phyloP scores from a whole-genome alignment of 2,797 vertebrate genomes.

The Sebastes baramenuke region DNA sequence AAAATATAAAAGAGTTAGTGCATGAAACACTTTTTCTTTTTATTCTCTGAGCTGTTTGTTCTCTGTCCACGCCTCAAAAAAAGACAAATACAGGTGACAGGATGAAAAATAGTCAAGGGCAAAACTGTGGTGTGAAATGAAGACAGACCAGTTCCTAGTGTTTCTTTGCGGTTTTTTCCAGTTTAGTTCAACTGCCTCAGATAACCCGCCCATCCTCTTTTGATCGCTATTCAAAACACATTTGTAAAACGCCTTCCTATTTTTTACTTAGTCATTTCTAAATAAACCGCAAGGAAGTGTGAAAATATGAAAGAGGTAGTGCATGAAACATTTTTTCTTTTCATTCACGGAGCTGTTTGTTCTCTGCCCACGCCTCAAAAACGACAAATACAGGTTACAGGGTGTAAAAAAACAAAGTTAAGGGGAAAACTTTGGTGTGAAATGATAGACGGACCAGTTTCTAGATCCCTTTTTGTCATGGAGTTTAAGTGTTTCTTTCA shows the following conservation, averaged over 20 bases:
- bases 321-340: no score
- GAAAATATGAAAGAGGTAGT: no score
- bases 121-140: background rate
- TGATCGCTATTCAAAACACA: background rate
- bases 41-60: background rate
- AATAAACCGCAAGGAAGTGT: no score
- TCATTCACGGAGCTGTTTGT: no score
- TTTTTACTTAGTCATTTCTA: no score
- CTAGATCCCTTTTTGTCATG: background rate
- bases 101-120: accelerated
- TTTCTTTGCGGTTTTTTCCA: no score
- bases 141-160: background rate
- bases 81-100: background rate
- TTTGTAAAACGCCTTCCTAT: background rate
- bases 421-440: background rate
- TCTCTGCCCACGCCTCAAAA: no score
- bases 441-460: background rate
- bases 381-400: no score
- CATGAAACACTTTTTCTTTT: background rate
- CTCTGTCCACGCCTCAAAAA: background rate
- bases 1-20: background rate
- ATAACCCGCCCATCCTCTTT: background rate
- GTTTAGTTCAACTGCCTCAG: no score
- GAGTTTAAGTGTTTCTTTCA: background rate
- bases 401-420: background rate